Conservation (phyloP, 1,140 invertebrate genomes). For the Nautilus pompilius region DNA sequence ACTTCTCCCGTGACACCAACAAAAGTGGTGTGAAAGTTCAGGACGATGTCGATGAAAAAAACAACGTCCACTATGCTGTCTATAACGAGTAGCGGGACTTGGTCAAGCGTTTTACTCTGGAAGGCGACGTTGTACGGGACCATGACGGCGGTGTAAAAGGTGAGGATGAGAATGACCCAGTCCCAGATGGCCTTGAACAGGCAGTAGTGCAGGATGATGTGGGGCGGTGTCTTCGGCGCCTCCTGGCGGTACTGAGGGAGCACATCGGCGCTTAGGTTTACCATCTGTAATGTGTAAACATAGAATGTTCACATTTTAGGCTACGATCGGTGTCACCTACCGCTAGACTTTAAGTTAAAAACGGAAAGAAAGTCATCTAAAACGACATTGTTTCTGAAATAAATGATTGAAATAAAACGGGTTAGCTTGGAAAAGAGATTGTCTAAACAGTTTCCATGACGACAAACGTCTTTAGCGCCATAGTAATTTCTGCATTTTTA, state of each 20-base stretch:
- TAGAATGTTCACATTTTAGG: no score
- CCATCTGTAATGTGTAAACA: slow-evolving; percentile 69
- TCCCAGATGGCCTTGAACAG: slow-evolving; percentile 99
- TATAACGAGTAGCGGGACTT: slow-evolving; percentile 84
- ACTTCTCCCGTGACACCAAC: slow-evolving; percentile 94
- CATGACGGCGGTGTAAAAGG: slow-evolving; percentile 99
- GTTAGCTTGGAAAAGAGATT: neutral
- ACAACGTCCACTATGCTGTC: slow-evolving; percentile 97
- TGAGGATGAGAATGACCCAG: slow-evolving; percentile 99
- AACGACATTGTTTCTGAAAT: no score
- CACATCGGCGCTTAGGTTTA: slow-evolving; percentile 93
- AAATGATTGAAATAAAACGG: no score
- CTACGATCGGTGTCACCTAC: no score
- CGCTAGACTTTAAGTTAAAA: no score
- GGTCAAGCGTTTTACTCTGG: slow-evolving; percentile 99
- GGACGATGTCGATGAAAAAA: slow-evolving; percentile 99
- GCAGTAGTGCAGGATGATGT: slow-evolving; percentile 98
- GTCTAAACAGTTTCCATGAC: no score
- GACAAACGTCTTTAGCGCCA: no score
- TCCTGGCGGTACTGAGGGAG: slow-evolving; percentile 99
- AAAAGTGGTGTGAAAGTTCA: slow-evolving; percentile 99
- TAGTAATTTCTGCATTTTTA: no score
- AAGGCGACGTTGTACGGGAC: slow-evolving; percentile 99
- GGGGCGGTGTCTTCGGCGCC: slow-evolving; percentile 98
- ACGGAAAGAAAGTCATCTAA: no score